Evolutionary conservation across 1,140 invertebrate species (phyloP).

Genomic region (Drosophila ficusphila): DNA sequence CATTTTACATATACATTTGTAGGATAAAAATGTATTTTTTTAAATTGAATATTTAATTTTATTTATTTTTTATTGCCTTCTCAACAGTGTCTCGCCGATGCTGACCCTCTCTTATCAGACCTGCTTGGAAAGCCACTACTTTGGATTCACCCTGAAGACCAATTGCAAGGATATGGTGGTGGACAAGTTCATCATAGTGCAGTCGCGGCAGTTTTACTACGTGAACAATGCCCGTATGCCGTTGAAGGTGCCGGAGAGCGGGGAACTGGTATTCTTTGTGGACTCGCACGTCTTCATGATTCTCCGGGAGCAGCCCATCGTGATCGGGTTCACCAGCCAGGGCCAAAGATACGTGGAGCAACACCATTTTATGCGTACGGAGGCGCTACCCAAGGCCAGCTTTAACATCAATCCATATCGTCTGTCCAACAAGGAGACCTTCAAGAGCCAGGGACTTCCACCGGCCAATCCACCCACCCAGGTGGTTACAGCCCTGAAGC

Average conservation of each 20-base stretch:
- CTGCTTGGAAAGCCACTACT: slow-evolving; percentile 75
- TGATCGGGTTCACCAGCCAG: slow-evolving; percentile 53
- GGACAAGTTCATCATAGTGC: slow-evolving; percentile 76
- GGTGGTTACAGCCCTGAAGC: slow-evolving; percentile 47
- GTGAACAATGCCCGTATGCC: slow-evolving; percentile 64
- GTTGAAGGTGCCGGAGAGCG: slow-evolving; percentile 28
- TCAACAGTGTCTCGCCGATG: slow-evolving; percentile 36
- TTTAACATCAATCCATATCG: slow-evolving; percentile 70
- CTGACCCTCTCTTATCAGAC: slow-evolving; percentile 63
- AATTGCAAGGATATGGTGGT: slow-evolving; percentile 47
- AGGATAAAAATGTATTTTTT: too few species aligned
- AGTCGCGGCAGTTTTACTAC: slow-evolving; percentile 71
- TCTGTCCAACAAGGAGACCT: slow-evolving; percentile 46
- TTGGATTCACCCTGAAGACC: slow-evolving; percentile 73
- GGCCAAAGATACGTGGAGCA: slow-evolving; percentile 63
- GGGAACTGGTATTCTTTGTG: slow-evolving; percentile 66
- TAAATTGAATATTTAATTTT: neutral
- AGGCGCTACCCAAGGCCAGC: slow-evolving; percentile 56
- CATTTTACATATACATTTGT: too few species aligned
- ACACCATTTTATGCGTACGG: slow-evolving; percentile 76
- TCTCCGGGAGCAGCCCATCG: slow-evolving; percentile 67
- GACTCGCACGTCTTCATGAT: slow-evolving; percentile 76
- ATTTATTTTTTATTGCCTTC: neutral
- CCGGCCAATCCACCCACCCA: slow-evolving; percentile 43
- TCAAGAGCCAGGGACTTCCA: slow-evolving; percentile 32